Conservation (phyloP, 1,140 invertebrate species). For the Orius insidiosus region DNA sequence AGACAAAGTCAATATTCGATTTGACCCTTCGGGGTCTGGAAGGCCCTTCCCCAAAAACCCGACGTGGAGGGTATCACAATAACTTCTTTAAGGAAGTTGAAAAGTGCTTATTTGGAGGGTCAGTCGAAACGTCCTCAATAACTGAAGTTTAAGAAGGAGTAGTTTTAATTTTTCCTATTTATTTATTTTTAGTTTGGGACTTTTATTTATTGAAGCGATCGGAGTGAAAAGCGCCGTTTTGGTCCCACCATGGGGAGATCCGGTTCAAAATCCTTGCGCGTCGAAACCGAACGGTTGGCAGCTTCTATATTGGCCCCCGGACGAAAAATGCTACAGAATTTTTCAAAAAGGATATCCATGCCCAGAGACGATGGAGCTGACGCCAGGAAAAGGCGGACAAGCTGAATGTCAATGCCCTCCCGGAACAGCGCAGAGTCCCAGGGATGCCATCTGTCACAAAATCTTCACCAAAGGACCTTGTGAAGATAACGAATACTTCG, state of each 20-base stretch:
- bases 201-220: no score
- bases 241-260: slow-evolving; percentile 61
- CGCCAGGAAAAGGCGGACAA: slow-evolving; percentile 37
- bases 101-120: no score
- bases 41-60: no score
- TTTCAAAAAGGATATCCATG: slow-evolving; percentile 61
- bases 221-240: no score
- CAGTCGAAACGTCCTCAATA: no score
- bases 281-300: slow-evolving; percentile 60
- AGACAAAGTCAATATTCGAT: no score
- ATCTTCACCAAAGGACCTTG: slow-evolving; percentile 55
- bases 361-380: slow-evolving; percentile 64
- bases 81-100: no score
- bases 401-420: slow-evolving; percentile 64
- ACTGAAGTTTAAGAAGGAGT: no score
- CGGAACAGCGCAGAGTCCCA: slow-evolving; percentile 41
- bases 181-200: no score
- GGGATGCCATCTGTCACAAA: slow-evolving; percentile 41
- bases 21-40: no score
- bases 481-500: slow-evolving; percentile 46
- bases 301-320: slow-evolving; percentile 59
- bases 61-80: no score
- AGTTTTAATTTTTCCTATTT: no score
- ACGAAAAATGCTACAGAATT: slow-evolving; percentile 70
- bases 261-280: slow-evolving; percentile 60